Base-by-base conservation (phyloP, 2,113 vertebrate species). In the Echinops telfairi region DNA sequence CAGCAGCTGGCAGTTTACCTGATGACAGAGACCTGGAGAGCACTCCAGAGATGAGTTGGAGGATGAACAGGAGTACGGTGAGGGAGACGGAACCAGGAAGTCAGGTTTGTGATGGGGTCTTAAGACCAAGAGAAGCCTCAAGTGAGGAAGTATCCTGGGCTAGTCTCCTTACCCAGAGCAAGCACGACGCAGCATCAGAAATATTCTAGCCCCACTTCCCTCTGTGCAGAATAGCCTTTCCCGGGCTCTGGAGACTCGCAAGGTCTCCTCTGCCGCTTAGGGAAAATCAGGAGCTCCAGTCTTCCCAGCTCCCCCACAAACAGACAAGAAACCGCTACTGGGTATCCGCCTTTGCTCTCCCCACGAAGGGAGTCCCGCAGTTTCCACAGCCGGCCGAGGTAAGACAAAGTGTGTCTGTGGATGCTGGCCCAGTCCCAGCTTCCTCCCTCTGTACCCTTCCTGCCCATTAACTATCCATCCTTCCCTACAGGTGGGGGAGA, bases 401-500 rank as follows among this genome's bases (percentile, higher is more conserved):
- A 75, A 87, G 73, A 71, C 23, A 25, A 71, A 79, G 73, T 19
- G 22, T 40, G 88, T 92, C 79, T 62, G 53, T 7, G 73, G 58
- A 15, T 0, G 2, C 43, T 93, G 96, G 95, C 96, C 0, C 3
- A 1, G 43, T 57, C 83, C 95, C 94, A 96, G 70, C 84, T 58
- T 66, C 95, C 91, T 60, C 89, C 3, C 75, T 82, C 22, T 0
- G 19, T 66, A 36, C 64, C 92, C 89, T 95, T 96, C 94, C 96
- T 97, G 96, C 95, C 96, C 95, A 79, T 97, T 97, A 97, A 17
- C 53, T 91, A 92, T 95, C 96, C 94, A 19, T 94, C 94, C 95
- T 85, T 95, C 95, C 86, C 95, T 47, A 40, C 96, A 91, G 96
- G 96, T 95, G 90, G 93, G 91, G 91, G 94, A 91, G 86, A 64